These are phyloP conservation scores for Epizoanthus scotinus DNA, from an alignment of 92 coral and sea anemone genomes.

Conservation along the genomic window DNA sequence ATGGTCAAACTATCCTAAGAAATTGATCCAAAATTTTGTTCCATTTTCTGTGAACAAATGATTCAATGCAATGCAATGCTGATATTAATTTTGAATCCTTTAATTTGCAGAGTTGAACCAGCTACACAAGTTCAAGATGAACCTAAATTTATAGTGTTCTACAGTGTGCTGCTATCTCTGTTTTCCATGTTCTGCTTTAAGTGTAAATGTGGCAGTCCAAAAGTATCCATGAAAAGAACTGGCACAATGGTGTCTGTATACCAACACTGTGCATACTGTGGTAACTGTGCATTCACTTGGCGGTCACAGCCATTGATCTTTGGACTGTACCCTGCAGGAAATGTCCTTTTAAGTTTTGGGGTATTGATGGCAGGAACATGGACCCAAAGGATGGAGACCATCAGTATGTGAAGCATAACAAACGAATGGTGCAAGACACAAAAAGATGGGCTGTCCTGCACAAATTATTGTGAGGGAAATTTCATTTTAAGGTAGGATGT, in stretches of 20 bases:
- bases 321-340: conserved; percentile 64
- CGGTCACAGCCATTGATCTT: conserved; percentile 61
- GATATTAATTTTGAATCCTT: no score
- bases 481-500: conserved; percentile 23
- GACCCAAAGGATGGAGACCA: conserved; percentile 25
- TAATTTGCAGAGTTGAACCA: no score
- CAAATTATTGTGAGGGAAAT: conserved; percentile 29
- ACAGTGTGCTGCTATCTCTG: conserved; percentile 48
- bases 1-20: no score
- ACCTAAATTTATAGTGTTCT: conserved; percentile 57
- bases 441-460: conserved; percentile 55
- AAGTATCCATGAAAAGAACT: conserved; percentile 54
- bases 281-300: conserved; percentile 48
- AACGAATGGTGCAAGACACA: conserved; percentile 35
- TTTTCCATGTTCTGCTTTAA: conserved; percentile 69
- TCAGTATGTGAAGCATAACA: conserved; percentile 1
- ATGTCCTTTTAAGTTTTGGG: conserved; percentile 56
- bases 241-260: conserved; percentile 66
- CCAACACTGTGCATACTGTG: conserved; percentile 50
- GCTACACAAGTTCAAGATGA: conserved; percentile 18
- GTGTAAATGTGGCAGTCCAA: conserved; percentile 47
- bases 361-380: conserved; percentile 65
- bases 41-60: no score
- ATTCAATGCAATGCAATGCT: no score
- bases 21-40: no score